Evolutionary conservation across 2,113 vertebrate genomes (phyloP), one percentile per base, ranked within the genome.

Genomic region (Calidris pygmaea): DNA sequence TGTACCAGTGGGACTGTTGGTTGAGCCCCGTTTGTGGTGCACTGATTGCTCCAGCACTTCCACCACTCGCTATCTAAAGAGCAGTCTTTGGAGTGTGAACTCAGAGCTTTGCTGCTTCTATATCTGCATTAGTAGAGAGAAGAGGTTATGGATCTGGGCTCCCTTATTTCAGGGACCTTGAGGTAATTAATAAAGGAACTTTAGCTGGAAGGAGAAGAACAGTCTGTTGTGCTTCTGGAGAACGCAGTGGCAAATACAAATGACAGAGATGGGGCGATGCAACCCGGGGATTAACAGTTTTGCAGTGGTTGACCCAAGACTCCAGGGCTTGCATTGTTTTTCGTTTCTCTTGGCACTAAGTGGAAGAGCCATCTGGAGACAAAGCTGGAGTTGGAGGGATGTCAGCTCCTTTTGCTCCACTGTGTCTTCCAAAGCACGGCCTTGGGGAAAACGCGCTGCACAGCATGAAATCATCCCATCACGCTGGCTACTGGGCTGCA

Each of bases 291-390:
- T 80, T 84, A 65, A 85, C 87, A 76, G 67, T 71, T 88, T 85
- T 93, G 72, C 63, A 50, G 47, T 50, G 34, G 67, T 41, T 91
- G 75, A 85, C 91, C 48, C 77, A 34, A 78, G 53, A 73, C 85
- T 83, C 18, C 59, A 55, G 43, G 71, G 37, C 37, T 95, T 76
- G 29, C 68, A 83, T 86, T 95, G 90, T 76, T 96, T 87, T 85
- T 47, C 4, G 0, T 96, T 94, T 91, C 67, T 71, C 35, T 80
- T 90, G 86, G 92, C 80, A 66, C 24, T 30, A 68, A 77, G 12
- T n/a, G 34, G 60, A 72, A 81, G 30, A 95, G 53, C 34, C 43
- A 45, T 68, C 67, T 73, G 75, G 74, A 96, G 67, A 82, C 77
- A 89, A 76, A 93, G 45, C 71, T 83, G 71, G 58, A 94, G 39